These are phyloP conservation scores for Australoheros facetus DNA, from an alignment of 2,797 vertebrate genomes.

Conservation along the genomic window DNA sequence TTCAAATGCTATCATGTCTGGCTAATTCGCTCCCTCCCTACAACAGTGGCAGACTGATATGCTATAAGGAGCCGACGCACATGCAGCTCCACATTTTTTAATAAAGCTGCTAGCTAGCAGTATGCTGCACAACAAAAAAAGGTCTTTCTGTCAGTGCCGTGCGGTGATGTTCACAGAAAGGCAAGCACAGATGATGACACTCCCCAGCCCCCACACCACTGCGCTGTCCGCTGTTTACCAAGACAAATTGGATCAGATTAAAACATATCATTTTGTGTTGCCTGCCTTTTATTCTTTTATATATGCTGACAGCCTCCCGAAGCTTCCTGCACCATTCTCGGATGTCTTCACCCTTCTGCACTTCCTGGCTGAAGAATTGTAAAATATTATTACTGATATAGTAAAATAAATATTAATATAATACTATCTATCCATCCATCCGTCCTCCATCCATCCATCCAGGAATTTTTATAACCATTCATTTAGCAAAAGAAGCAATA, in stretches of 20 bases:
- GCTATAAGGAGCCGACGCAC: not conserved
- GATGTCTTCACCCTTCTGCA: fast-evolving
- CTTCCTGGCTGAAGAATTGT: not conserved
- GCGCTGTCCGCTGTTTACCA: not conserved
- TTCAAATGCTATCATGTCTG: not conserved
- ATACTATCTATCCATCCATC: not conserved
- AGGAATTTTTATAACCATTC: not conserved
- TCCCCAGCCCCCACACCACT: not conserved
- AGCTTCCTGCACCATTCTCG: not conserved
- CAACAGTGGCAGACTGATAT: not conserved
- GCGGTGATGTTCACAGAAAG: not conserved
- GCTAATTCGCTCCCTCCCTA: not conserved
- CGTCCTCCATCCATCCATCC: too few relatives aligned
- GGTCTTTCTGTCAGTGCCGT: too few relatives aligned
- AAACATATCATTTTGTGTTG: not conserved
- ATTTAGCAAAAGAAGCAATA: not conserved
- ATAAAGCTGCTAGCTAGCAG: not conserved
- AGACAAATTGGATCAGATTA: not conserved
- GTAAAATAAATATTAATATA: not conserved
- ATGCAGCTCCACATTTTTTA: not conserved
- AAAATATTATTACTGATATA: not conserved
- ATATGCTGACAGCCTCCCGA: not conserved
- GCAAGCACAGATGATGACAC: not conserved
- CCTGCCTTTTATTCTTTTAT: not conserved
- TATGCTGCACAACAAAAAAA: not conserved